phyloP scores from a whole-genome alignment of 2,113 vertebrate species.

The Bubo scandiacus region DNA sequence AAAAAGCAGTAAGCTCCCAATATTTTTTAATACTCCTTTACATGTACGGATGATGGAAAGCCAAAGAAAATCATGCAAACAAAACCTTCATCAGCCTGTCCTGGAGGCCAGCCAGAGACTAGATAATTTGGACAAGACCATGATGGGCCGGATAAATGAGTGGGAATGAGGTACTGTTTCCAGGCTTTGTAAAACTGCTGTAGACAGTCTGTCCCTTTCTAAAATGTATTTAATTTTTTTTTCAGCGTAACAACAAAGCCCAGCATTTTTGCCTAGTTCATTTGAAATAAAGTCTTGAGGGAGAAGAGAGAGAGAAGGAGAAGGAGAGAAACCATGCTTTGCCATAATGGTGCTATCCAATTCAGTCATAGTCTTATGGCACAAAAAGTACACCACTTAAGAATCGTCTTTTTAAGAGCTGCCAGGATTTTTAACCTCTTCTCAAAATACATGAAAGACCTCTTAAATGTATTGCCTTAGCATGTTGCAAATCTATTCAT shows the following conservation, averaged over 20 bases:
- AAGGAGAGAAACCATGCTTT: background rate
- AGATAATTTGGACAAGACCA: conserved; percentile 26
- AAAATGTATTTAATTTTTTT: background rate
- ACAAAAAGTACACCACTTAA: conserved; percentile 11
- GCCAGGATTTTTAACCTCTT: conserved; percentile 49
- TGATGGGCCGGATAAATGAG: background rate
- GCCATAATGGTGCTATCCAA: background rate
- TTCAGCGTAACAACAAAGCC: background rate
- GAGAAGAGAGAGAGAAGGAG: background rate
- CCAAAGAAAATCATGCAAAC: conserved; percentile 36
- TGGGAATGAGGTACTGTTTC: background rate
- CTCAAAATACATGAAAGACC: conserved; percentile 51
- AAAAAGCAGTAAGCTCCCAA: background rate
- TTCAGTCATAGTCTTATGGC: background rate
- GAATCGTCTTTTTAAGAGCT: conserved; percentile 20
- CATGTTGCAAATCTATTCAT: conserved; percentile 50
- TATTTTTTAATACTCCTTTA: background rate
- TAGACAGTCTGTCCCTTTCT: background rate
- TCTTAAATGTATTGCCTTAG: conserved; percentile 60
- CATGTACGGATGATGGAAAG: background rate
- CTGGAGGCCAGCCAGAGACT: conserved; percentile 39
- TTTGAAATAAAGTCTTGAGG: background rate
- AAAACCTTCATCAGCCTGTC: conserved; percentile 32
- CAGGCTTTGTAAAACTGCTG: background rate
- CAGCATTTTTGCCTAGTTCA: background rate